These are phyloP conservation scores for Eretmochelys imbricata DNA, from an alignment of 2,113 vertebrate species.

Conservation along the genomic window DNA sequence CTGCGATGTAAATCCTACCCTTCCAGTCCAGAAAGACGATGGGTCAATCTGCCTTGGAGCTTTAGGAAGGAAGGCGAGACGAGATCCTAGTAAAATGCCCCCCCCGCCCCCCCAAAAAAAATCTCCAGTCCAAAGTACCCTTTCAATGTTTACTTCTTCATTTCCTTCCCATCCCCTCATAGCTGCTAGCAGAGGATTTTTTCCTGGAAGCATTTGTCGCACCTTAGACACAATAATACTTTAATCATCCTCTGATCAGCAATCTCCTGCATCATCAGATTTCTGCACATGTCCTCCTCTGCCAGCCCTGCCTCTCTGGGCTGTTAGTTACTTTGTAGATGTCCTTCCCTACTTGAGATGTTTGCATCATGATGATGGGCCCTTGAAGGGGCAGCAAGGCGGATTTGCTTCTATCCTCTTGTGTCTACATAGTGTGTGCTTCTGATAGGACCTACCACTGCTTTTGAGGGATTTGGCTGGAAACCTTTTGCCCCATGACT, in stretches of 20 bases:
- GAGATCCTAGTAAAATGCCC: not conserved
- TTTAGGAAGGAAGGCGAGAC: not conserved
- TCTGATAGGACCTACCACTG: not conserved
- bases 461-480: not conserved
- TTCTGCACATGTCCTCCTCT: not conserved
- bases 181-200: not conserved
- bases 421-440: not conserved
- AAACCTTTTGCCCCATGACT: not conserved
- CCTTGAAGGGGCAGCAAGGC: not conserved
- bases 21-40: not conserved
- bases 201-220: not conserved
- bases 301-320: not conserved
- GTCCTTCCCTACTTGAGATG: too few relatives aligned
- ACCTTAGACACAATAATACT: not conserved
- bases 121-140: not conserved
- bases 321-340: not conserved
- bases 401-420: not conserved
- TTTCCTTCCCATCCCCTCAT: not conserved
- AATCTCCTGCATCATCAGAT: not conserved
- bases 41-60: not conserved
- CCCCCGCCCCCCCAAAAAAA: not conserved
- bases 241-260: not conserved
- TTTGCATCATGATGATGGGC: not conserved
- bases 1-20: not conserved
- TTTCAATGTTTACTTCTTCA: not conserved